These are phyloP conservation scores for Hippocampus kuda DNA, from an alignment of 2,797 vertebrate genomes.

Conservation along the genomic window DNA sequence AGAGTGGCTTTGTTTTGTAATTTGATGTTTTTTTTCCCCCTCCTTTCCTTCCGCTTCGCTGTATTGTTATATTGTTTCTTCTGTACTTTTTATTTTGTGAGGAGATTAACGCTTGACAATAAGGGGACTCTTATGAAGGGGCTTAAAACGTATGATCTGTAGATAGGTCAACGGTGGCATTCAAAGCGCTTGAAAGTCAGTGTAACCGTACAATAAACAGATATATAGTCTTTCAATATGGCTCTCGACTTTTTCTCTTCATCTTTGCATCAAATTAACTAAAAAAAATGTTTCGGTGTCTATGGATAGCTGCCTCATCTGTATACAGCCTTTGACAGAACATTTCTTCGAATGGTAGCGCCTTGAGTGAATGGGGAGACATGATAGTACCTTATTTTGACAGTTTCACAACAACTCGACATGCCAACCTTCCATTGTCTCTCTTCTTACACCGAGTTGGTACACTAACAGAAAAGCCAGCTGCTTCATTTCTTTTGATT, in stretches of 20 bases:
- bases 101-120: neutral
- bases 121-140: neutral
- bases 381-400: too few relatives aligned
- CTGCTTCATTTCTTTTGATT: neutral
- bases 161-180: neutral
- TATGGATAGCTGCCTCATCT: neutral
- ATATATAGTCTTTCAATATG: too few relatives aligned
- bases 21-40: neutral
- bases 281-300: too few relatives aligned
- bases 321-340: neutral
- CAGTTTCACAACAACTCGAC: too few relatives aligned
- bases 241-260: too few relatives aligned
- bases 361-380: neutral
- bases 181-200: neutral
- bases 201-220: neutral
- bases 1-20: slow-evolving; percentile 4
- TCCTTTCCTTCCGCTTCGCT: slow-evolving; percentile 2
- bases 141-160: neutral
- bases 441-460: neutral
- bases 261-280: neutral
- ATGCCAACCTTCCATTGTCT: neutral
- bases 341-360: neutral
- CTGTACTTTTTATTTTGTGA: slow-evolving; percentile 4
- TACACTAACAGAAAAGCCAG: neutral
- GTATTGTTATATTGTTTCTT: slow-evolving; percentile 7